Evolutionary conservation across 2,113 vertebrate genomes (phyloP), one percentile per base, ranked within the genome.

Genomic region (Podocnemis expansa): DNA sequence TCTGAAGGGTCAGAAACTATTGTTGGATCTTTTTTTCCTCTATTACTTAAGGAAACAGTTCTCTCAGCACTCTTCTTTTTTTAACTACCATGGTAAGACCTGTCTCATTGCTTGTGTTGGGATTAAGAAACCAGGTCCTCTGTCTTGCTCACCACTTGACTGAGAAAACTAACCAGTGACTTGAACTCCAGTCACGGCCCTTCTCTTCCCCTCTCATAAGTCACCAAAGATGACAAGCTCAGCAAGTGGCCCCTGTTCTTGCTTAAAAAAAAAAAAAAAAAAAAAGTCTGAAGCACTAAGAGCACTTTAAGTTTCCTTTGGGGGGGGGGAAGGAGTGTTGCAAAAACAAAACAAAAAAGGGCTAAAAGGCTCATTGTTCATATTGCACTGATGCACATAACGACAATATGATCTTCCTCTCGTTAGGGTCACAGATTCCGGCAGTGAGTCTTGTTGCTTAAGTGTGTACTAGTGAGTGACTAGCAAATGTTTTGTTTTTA

Each of bases 251-350:
- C 96, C 96, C 95, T 51, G 17, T 92, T 97, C 96, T 96, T 96
- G 95, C 96, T 98, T 98, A 93, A 96, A 21, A 38, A n/a, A 63
- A 60, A 84, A 49, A 49, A 49, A 49, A 49, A 49, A 49, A 49
- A 49, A 8, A 95, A 52, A 96, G 97, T 97, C 97, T 96, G 97
- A 98, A 98, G 98, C 98, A 98, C 98, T 98, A 82, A 96, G 96
- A 97, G 98, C 98, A 98, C 98, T 98, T 98, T 98, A 98, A 95
- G 96, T 97, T 96, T 97, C 92, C 93, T 96, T 94, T 67, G 52
- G 79, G 94, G 96, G 52, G 79, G 94, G 96, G 96, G 95, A 95
- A 97, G 96, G 96, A 93, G 93, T 45, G 95, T 94, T 95, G 90
- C 94, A 94, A 31, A 17, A 11, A 31, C 58, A 19, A 49, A 75